phyloP scores from a whole-genome alignment of 2,113 vertebrate species.

The Plecotus auritus region DNA sequence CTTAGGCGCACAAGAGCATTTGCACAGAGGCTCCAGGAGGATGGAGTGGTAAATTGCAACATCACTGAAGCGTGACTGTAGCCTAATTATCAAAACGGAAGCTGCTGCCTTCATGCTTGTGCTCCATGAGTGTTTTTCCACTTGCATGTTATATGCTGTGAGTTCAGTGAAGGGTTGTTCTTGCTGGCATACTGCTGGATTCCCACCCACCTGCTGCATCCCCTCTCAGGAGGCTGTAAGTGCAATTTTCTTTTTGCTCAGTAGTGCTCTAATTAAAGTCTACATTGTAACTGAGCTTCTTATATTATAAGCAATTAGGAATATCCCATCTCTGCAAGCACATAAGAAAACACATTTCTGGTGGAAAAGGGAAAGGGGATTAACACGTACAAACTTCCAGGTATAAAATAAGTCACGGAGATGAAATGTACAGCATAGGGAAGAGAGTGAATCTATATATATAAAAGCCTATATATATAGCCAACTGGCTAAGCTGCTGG shows the following conservation, averaged over 20 bases:
- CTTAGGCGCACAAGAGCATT: background rate
- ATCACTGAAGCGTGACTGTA: background rate
- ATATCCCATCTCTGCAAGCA: background rate
- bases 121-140: background rate
- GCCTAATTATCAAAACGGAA: slow-evolving; percentile 44
- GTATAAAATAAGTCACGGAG: background rate
- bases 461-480: no score
- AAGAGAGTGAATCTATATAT: background rate
- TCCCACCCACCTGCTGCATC: slow-evolving; percentile 9
- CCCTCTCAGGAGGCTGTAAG: background rate
- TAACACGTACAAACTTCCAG: no score
- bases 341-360: slow-evolving; percentile 12
- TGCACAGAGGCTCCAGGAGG: background rate
- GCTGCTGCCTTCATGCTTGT: background rate
- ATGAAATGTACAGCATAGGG: background rate
- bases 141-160: background rate
- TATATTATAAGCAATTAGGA: background rate
- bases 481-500: no score
- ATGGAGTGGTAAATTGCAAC: background rate
- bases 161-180: background rate
- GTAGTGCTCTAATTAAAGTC: slow-evolving; percentile 23
- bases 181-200: background rate
- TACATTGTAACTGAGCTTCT: background rate
- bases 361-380: background rate
- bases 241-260: background rate